Evolutionary conservation across 1,140 invertebrate genomes (phyloP).

Genomic region (Brachionus sp.): DNA sequence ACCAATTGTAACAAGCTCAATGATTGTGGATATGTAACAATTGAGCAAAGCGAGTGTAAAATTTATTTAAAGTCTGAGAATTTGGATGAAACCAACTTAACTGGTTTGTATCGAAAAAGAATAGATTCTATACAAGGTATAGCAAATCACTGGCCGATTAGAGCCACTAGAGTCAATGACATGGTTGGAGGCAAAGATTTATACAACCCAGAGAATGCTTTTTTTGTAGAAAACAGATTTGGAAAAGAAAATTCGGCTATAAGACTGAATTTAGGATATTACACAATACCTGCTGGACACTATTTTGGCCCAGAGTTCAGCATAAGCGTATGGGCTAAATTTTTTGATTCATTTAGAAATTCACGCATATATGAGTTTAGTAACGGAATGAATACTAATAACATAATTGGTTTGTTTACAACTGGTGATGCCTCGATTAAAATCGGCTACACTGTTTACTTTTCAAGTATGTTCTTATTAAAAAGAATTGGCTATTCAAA

Average conservation of each 20-base stretch:
- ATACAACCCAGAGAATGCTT: not conserved
- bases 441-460: not conserved
- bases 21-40: not conserved
- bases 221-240: no score
- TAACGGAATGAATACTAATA: not conserved
- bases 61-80: not conserved
- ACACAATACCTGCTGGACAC: not conserved
- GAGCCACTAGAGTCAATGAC: not conserved
- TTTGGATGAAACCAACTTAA: not conserved
- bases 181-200: not conserved
- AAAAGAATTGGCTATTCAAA: not conserved
- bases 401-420: not conserved
- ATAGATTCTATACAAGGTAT: not conserved
- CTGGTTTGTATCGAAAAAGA: not conserved
- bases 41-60: not conserved
- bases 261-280: not conserved
- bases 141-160: not conserved
- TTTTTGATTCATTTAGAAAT: not conserved
- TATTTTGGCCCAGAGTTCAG: not conserved
- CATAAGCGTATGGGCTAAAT: not conserved
- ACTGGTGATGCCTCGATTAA: not conserved
- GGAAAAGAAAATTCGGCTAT: not conserved
- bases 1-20: not conserved
- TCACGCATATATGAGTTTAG: not conserved
- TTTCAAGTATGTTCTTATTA: not conserved